Base-by-base conservation (phyloP, 2,888 invertebrate species). In the Diachrysia chrysitis region DNA sequence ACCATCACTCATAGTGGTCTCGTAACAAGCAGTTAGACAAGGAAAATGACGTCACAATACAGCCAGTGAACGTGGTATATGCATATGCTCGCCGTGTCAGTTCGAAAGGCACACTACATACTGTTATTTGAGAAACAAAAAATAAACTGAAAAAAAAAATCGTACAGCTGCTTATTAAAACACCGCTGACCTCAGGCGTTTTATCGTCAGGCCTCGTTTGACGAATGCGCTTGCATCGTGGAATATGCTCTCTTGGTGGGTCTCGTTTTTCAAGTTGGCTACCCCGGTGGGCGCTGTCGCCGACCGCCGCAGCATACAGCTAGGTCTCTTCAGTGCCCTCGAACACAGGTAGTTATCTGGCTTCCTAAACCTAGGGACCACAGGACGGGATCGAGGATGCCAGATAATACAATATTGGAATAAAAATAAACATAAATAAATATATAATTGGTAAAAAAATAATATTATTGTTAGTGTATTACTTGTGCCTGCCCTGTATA, bases 111-210 rank as follows among this genome's bases (percentile, higher is more conserved):
- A 92, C 93, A 93, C 94, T 94, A 94, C 89, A 92, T 93, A 90
- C 91, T 79, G 86, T 85, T 86, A 85, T 89, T 90, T 77, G 78
- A 84, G 82, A 87, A 82, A 86, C 81, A 85, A 83, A 62, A 78
- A 81, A 78, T 21, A 70, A 83, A 83, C 71, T 70, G 84, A 85
- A 82, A 81, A 81, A 86, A 37, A 88, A 92, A 91, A 90, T 92
- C 93, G 92, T 92, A 93, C 93, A 92, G 93, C 90, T 86, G 84
- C 84, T 76, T 90, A 90, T 82, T 83, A 92, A 92, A 93, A 91
- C 89, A 89, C 92, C 90, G 91, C 95, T 95, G 94, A 95, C 95
- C 95, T 95, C 94, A 95, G 90, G 84, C 95, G 91, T 89, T 95
- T 95, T 72, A 95, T 95, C 81, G 95, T 95, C 88, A 95, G 89